Conservation (phyloP, 1,140 invertebrate species). For the Panulirus ornatus region DNA sequence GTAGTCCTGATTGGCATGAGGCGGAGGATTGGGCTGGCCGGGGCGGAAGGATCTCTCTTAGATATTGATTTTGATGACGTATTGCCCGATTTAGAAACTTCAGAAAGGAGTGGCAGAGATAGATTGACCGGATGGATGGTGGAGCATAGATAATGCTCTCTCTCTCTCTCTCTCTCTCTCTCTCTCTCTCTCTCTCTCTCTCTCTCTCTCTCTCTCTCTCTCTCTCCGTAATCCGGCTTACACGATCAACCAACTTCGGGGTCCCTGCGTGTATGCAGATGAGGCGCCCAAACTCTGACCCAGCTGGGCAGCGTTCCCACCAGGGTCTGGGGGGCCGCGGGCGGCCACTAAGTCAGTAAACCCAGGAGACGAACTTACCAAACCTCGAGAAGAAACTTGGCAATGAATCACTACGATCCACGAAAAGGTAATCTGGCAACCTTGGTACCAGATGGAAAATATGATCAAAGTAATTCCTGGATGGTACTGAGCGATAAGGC, state of each 20-base stretch:
- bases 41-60: too few relatives aligned
- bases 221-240: not conserved
- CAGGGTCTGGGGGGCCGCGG: not conserved
- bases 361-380: not conserved
- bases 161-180: conserved; percentile 27
- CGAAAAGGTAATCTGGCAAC: too few relatives aligned
- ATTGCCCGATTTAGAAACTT: too few relatives aligned
- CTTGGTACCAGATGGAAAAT: too few relatives aligned
- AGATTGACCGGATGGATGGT: not conserved
- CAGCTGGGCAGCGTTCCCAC: not conserved
- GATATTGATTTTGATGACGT: too few relatives aligned
- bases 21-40: too few relatives aligned
- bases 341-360: not conserved
- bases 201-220: conserved; percentile 21
- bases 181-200: conserved; percentile 25
- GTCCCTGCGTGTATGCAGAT: not conserved
- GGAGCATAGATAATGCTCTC: not conserved
- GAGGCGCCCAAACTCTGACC: not conserved
- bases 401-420: too few relatives aligned
- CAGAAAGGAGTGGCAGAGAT: conserved; percentile 26
- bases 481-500: too few relatives aligned
- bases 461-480: too few relatives aligned
- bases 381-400: too few relatives aligned
- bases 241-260: not conserved
- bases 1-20: too few relatives aligned